A percentile compares a stretch with the other conserved stretches of the same genome.
These are phyloP conservation scores for Clarias macrocephalus DNA, from an alignment of 2,113 vertebrate genomes.

Conservation along the genomic window DNA sequence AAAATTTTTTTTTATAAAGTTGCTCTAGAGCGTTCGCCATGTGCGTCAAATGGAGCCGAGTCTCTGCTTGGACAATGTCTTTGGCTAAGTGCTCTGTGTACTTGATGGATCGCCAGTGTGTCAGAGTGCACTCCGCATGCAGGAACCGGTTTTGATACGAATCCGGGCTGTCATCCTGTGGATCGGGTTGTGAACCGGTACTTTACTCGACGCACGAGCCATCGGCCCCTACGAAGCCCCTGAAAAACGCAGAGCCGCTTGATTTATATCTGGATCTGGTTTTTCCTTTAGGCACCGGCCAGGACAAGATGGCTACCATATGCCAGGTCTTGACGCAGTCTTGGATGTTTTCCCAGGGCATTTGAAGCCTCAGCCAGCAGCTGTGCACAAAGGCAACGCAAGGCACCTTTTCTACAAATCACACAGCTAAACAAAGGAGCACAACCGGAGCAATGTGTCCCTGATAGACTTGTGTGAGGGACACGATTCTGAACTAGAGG, in stretches of 20 bases:
- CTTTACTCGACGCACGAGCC: constrained; percentile 9
- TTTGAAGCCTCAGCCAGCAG: constrained; percentile 45
- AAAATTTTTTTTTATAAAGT: too few species aligned
- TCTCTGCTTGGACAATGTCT: constrained; percentile 11
- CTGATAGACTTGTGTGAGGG: not conserved
- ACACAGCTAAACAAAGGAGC: constrained; percentile 22
- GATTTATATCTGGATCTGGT: constrained; percentile 30
- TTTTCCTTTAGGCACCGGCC: constrained; percentile 53
- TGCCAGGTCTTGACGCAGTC: constrained; percentile 52
- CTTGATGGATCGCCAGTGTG: not conserved
- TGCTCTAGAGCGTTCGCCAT: constrained; percentile 3
- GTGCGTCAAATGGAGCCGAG: constrained; percentile 3
- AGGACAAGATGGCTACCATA: constrained; percentile 57
- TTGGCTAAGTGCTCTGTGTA: not conserved
- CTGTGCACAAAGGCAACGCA: constrained; percentile 33
- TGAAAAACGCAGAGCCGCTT: constrained; percentile 1
- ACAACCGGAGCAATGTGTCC: not conserved
- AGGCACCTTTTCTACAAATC: constrained; percentile 20
- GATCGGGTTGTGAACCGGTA: constrained; percentile 14
- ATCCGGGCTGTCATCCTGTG: not conserved
- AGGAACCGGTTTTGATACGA: constrained; percentile 5
- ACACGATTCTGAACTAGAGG: not conserved
- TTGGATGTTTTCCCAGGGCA: constrained; percentile 45
- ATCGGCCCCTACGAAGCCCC: constrained; percentile 29
- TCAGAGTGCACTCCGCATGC: not conserved